Evolutionary conservation across 1,140 invertebrate species (phyloP), one percentile per base, ranked within the genome.

Genomic region (Lasioglossum baleicum): DNA sequence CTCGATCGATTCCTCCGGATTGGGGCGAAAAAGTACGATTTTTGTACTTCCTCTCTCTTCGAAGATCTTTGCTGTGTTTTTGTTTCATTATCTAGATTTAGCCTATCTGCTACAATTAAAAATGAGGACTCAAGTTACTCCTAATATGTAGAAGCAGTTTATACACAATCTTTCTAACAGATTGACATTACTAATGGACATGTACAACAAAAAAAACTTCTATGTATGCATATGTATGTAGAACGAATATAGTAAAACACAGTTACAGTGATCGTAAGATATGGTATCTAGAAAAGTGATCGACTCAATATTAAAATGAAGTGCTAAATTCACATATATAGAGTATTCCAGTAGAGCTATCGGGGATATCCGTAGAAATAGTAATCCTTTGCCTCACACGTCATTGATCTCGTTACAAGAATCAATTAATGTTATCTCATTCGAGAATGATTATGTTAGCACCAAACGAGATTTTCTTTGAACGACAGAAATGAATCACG

Each of bases 31-130:
- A 86, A 86, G 83, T 86, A 86, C 71, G 58, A 85, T 73, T 35
- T 35, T 35, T 60, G 75, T 85, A 86, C 83, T 82, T 86, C 80
- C 75, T 71, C 80, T 87, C 69, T 87, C 82, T 76, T 84, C 82
- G 66, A 77, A 87, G 86, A 86, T 48, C 80, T 82, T 87, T 87
- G 86, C 85, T 87, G 86, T 87, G 82, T 87, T 84, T 87, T 85
- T 58, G 44, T 87, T 87, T 87, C 86, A 87, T 87, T 87, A 87
- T 87, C 85, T 87, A 87, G 86, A 87, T 87, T 35, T 87, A 87
- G 85, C 75, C 85, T 87, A 87, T 87, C 84, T 87, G 82, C 86
- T 87, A 87, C 66, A 87, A 87, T 87, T 87, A 83, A 87, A 87
- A 87, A 87, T 75, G 85, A 85, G 86, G 86, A 87, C 86, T 87